Evolutionary conservation across 2,113 vertebrate genomes (phyloP).

Genomic region (Montifringilla adamsi): DNA sequence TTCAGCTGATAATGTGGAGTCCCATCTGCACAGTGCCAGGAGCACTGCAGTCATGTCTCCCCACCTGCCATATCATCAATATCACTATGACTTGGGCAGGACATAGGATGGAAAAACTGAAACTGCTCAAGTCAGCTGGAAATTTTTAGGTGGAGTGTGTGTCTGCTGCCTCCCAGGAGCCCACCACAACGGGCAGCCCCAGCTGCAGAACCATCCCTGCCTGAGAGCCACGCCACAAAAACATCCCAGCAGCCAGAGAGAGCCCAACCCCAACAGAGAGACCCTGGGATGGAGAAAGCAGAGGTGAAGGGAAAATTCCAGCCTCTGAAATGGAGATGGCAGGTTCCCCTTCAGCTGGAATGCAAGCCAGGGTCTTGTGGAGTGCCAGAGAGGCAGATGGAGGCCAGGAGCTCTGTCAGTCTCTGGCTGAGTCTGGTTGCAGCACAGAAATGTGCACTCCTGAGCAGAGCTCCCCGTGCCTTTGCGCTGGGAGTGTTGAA

Average conservation of each 20-base stretch:
- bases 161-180: not conserved
- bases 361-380: rapidly evolving
- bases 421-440: not conserved
- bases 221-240: rapidly evolving
- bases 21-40: not conserved
- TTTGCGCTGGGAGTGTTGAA: not conserved
- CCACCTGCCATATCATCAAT: not conserved
- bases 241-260: not conserved
- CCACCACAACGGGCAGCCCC: not conserved
- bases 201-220: rapidly evolving
- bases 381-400: not conserved
- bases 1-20: not conserved
- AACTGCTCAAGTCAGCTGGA: not conserved
- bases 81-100: conserved; percentile 37
- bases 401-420: not conserved
- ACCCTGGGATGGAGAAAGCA: not conserved
- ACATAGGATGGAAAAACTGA: conserved; percentile 19
- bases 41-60: not conserved
- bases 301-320: not conserved
- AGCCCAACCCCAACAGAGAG: rapidly evolving
- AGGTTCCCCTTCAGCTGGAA: not conserved
- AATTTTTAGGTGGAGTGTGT: not conserved
- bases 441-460: not conserved
- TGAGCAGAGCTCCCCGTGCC: rapidly evolving
- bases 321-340: not conserved